Conservation (phyloP, 2,113 vertebrate species). For the Fregata magnificens region DNA sequence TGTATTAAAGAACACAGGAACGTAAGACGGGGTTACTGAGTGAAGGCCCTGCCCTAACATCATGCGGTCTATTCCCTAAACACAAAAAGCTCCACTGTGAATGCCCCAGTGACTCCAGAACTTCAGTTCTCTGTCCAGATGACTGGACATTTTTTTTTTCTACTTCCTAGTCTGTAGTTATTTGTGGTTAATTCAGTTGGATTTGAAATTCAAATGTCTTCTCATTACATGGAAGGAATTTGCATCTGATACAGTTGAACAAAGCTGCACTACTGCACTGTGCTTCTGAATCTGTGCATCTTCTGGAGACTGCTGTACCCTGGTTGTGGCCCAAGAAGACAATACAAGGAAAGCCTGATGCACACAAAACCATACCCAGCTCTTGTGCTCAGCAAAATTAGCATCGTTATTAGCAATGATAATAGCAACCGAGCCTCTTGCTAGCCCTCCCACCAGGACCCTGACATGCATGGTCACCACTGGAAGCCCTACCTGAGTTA, state of each 20-base stretch:
- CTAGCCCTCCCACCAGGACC: fast-evolving
- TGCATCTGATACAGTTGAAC: background rate
- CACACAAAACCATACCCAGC: background rate
- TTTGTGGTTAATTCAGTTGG: background rate
- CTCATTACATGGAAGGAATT: background rate
- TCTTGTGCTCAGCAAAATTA: background rate
- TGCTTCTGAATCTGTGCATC: background rate
- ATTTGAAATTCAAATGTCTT: background rate
- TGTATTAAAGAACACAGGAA: background rate
- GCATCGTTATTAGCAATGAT: background rate
- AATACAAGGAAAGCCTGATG: background rate
- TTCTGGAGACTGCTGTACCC: background rate
- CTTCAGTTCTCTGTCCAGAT: background rate
- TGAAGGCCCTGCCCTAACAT: background rate
- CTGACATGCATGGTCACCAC: background rate
- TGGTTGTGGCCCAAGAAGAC: background rate
- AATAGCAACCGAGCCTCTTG: background rate
- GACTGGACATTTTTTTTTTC: background rate
- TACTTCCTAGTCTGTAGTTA: background rate
- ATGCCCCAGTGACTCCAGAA: background rate
- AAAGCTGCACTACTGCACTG: background rate
- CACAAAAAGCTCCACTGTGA: background rate
- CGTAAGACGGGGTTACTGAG: background rate
- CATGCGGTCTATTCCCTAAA: background rate
- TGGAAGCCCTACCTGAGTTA: background rate